Base-by-base conservation (phyloP, 2,888 invertebrate species). In the Eupithecia subfuscata region DNA sequence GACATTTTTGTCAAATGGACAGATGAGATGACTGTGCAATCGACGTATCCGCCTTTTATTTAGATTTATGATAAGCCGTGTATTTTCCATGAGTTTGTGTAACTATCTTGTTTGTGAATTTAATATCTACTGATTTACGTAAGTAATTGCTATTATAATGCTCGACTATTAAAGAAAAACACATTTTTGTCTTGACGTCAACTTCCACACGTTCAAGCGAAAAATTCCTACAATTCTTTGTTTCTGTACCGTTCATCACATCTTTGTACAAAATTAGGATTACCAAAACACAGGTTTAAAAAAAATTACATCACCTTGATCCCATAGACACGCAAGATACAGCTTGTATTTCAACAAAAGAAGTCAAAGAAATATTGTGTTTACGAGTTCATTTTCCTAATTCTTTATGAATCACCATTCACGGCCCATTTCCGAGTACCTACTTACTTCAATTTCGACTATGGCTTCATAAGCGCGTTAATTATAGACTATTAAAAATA, bases 11-110 rank as follows among this genome's bases (percentile, higher is more conserved):
- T 92, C 91, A 92, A 89, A 90, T 86, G 89, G 90, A 91, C 88
- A 90, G 90, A 91, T 93, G 93, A 93, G 90, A 91, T 93, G 93
- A 93, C 92, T 93, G 92, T 92, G 90, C 91, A 90, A 87, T 91
- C 89, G 87, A 90, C 90, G 88, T 88, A 89, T 92, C 92, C 92
- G 91, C 91, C 90, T 92, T 85, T 91, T 82, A 81, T 83, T 75
- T 77, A 78, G 81, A 81, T 60, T 81, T 77, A 68, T 56, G 70
- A 73, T 64, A 65, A 71, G 78, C 70, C n/a, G 67, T 45, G 63
- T 73, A 56, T 40, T 40, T 75, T 74, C 71, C 63, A 73, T 71
- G 74, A 75, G 74, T 79, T 79, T 34, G 73, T 74, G 71, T 75
- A 56, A 74, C 81, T 64, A 69, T 76, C 65, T 69, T 76, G 75